These are phyloP conservation scores for Malthinus seriepunctatus DNA, from an alignment of 2,888 invertebrate species.

Conservation along the genomic window DNA sequence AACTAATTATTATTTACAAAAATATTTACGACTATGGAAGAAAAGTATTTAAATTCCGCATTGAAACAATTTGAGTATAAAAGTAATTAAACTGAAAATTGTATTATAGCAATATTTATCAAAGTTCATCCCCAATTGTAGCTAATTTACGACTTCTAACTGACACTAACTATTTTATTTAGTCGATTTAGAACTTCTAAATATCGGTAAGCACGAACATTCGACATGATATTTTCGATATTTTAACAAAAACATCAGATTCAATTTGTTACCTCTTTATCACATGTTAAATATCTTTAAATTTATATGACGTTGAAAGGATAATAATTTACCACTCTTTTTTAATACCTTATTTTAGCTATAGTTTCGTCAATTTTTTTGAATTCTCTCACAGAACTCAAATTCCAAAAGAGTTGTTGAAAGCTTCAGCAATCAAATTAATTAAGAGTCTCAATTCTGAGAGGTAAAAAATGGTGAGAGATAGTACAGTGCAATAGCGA, in stretches of 20 bases:
- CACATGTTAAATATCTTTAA: too few relatives aligned
- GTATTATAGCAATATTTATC: slow-evolving; percentile 31
- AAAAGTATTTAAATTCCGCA: not conserved
- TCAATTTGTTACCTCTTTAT: too few relatives aligned
- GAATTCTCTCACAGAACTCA: too few relatives aligned
- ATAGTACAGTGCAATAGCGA: too few relatives aligned
- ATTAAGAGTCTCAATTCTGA: too few relatives aligned
- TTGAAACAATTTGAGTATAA: slow-evolving; percentile 13
- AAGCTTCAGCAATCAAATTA: too few relatives aligned
- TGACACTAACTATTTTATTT: slow-evolving; percentile 49
- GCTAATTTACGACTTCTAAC: slow-evolving; percentile 48
- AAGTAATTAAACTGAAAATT: slow-evolving; percentile 29
- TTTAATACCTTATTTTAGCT: too few relatives aligned
- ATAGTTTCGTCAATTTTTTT: too few relatives aligned
- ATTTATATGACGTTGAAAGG: too few relatives aligned
- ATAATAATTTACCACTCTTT: too few relatives aligned
- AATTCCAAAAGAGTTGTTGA: too few relatives aligned
- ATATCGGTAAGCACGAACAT: slow-evolving; percentile 47
- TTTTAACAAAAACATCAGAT: not conserved
- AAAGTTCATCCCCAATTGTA: slow-evolving; percentile 51
- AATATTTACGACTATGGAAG: not conserved
- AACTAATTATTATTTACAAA: not conserved
- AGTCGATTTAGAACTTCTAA: slow-evolving; percentile 47
- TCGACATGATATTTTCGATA: slow-evolving; percentile 25
- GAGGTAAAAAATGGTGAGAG: too few relatives aligned